A percentile compares a stretch with the other conserved stretches of the same genome.
Conservation (phyloP, 2,888 invertebrate species). For the Heliconius aoede region DNA sequence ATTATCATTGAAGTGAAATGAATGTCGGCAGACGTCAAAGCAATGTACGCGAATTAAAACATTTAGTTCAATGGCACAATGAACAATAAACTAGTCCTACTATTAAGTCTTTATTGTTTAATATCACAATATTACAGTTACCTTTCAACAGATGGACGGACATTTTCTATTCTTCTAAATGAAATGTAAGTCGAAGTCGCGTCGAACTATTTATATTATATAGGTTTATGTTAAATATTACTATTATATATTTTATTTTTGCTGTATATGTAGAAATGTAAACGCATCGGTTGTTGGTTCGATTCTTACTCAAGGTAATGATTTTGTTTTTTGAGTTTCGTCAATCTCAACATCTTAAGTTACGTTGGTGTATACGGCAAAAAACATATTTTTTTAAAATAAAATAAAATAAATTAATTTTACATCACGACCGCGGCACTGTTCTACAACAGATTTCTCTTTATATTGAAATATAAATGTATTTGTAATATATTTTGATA, state of each 20-base stretch:
- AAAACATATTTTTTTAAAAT: neutral
- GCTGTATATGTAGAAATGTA: neutral
- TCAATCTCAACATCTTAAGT: neutral
- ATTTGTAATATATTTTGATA: conserved; percentile 81
- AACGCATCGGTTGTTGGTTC: neutral
- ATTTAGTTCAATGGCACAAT: conserved; percentile 29
- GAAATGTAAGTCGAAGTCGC: conserved; percentile 15
- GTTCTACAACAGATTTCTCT: conserved; percentile 28
- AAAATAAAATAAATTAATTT: neutral
- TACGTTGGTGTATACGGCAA: neutral
- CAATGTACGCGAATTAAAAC: conserved; percentile 16
- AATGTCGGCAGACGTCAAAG: conserved; percentile 5
- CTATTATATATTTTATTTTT: neutral
- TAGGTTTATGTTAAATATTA: neutral
- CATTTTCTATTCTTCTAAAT: conserved; percentile 18
- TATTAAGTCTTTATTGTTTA: conserved; percentile 51
- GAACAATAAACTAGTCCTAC: conserved; percentile 65
- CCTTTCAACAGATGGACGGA: conserved; percentile 22
- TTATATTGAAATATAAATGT: conserved; percentile 61
- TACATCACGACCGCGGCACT: conserved; percentile 1
- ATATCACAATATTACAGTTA: conserved; percentile 41
- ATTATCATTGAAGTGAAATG: neutral
- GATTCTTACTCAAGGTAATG: neutral
- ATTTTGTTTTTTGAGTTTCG: neutral
- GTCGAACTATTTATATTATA: neutral